phyloP scores from a whole-genome alignment of 2,888 invertebrate genomes.

The Phorcus lineatus region DNA sequence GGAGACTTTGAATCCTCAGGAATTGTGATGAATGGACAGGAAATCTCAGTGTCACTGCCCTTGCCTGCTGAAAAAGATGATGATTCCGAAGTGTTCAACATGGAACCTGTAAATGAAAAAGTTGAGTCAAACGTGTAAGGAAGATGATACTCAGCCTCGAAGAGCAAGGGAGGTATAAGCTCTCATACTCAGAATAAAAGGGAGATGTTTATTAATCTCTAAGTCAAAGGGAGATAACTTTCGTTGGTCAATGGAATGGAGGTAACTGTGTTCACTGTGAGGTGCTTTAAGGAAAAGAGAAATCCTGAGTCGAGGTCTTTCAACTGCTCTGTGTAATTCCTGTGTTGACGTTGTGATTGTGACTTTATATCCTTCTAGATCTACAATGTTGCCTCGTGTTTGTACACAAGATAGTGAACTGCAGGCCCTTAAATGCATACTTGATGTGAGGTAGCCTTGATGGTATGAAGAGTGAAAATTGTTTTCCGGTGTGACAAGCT shows the following conservation, averaged over 20 bases:
- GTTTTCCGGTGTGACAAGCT: too few species aligned
- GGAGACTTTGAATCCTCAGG: conserved; percentile 4
- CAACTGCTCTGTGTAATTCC: background rate
- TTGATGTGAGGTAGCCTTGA: too few species aligned
- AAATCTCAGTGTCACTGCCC: background rate
- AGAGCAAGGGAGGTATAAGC: too few species aligned
- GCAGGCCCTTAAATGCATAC: too few species aligned
- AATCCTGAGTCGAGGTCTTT: conserved; percentile 3
- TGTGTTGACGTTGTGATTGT: background rate
- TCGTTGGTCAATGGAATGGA: too few species aligned
- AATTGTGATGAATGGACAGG: conserved; percentile 1
- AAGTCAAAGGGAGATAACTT: too few species aligned
- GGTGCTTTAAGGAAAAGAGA: background rate
- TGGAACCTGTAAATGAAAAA: background rate
- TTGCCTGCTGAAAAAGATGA: background rate
- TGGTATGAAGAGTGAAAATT: too few species aligned
- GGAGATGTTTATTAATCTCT: too few species aligned
- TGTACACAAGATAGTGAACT: too few species aligned
- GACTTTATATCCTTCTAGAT: background rate
- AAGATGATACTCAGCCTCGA: background rate
- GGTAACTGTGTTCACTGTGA: background rate
- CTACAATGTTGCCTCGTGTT: too few species aligned
- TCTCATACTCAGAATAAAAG: too few species aligned
- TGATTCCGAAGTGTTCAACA: background rate
- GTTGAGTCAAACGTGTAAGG: background rate